Conservation (phyloP, 2,113 vertebrate species). For the Chaenocephalus aceratus region DNA sequence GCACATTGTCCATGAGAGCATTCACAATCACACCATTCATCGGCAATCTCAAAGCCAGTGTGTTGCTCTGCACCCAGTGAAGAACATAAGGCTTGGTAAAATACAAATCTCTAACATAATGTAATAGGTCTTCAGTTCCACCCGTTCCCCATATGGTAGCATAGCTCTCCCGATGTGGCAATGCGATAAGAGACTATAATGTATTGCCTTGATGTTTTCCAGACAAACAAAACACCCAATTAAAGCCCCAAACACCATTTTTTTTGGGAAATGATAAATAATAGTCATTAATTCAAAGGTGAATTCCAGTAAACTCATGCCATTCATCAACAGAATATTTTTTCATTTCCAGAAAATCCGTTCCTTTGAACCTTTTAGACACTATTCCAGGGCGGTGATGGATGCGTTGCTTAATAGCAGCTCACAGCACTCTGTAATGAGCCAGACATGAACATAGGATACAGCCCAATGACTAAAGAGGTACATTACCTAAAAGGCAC, state of each 20-base stretch:
- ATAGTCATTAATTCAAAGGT: conserved; percentile 74
- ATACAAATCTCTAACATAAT: conserved; percentile 30
- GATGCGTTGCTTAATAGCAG: conserved; percentile 79
- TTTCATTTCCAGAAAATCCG: conserved; percentile 74
- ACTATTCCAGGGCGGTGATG: conserved; percentile 76
- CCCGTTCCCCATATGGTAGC: conserved; percentile 9
- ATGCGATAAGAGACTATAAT: conserved; percentile 37
- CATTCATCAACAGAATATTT: conserved; percentile 78
- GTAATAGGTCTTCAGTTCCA: conserved; percentile 19
- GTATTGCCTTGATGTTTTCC: conserved; percentile 58
- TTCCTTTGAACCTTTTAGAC: conserved; percentile 81
- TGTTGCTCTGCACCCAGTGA: conserved; percentile 49
- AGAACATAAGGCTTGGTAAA: conserved; percentile 44
- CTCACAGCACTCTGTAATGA: conserved; percentile 76
- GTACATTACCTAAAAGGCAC: conserved; percentile 49
- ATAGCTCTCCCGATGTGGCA: conserved; percentile 4
- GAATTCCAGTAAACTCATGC: conserved; percentile 67
- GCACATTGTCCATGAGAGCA: conserved; percentile 36
- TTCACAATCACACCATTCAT: conserved; percentile 49
- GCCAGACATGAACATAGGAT: conserved; percentile 78
- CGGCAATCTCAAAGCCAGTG: conserved; percentile 25
- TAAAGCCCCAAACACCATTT: conserved; percentile 27
- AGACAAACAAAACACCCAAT: conserved; percentile 34
- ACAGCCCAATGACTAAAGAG: conserved; percentile 61
- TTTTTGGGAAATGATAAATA: conserved; percentile 78